Evolutionary conservation across 2,888 invertebrate genomes (phyloP).

Genomic region (Rhamphomyia laevipes): DNA sequence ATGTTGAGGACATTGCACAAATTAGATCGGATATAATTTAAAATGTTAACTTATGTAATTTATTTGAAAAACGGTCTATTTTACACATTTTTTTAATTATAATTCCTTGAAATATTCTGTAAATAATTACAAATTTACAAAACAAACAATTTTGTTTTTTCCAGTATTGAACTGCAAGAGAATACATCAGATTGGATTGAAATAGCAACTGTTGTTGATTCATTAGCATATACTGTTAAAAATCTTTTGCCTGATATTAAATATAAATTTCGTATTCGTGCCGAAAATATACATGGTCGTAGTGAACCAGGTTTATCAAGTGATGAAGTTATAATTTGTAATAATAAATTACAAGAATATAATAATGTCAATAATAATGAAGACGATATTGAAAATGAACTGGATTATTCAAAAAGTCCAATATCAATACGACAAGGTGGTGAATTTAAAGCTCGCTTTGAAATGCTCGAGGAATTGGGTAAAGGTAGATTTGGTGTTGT

Average conservation of each 20-base stretch:
- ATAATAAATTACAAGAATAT: background rate
- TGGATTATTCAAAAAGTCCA: background rate
- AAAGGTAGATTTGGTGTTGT: constrained; percentile 65
- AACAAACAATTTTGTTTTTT: background rate
- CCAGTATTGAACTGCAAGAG: constrained; percentile 49
- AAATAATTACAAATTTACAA: no score
- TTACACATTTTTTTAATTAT: no score
- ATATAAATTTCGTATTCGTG: constrained; percentile 63
- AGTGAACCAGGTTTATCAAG: constrained; percentile 53
- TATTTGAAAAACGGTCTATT: no score
- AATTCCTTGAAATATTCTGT: no score
- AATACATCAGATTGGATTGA: constrained; percentile 43
- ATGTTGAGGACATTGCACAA: no score
- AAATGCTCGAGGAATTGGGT: constrained; percentile 59
- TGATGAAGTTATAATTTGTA: constrained; percentile 34
- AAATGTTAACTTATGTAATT: no score
- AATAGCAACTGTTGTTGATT: constrained; percentile 51
- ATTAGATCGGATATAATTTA: no score
- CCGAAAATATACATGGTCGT: constrained; percentile 62
- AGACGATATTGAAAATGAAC: background rate
- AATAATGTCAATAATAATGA: background rate
- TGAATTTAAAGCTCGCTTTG: constrained; percentile 49
- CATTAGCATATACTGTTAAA: constrained; percentile 51
- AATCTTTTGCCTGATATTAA: constrained; percentile 47
- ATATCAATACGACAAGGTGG: constrained; percentile 43